A percentile compares a stretch with the other conserved stretches of the same genome.
phyloP scores from a whole-genome alignment of 2,888 invertebrate species.

The Pheosia gnoma region DNA sequence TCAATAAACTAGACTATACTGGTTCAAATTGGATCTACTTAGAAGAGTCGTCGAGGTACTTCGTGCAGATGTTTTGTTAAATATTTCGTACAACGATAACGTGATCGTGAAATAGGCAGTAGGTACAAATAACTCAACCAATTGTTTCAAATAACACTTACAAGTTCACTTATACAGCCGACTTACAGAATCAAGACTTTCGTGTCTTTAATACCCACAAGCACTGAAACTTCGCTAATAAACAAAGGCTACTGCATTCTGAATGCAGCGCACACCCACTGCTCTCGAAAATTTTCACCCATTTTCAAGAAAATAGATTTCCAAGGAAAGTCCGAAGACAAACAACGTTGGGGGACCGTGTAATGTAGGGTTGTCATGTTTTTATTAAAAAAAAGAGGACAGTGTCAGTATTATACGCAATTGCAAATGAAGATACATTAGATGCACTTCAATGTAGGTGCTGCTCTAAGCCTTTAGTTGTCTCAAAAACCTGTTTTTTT shows the following conservation, averaged over 20 bases:
- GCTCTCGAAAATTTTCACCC: constrained; percentile 64
- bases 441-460: too few relatives aligned
- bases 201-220: constrained; percentile 27
- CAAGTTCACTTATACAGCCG: neutral
- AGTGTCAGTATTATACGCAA: neutral
- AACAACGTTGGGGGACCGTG: constrained; percentile 31
- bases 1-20: too few relatives aligned
- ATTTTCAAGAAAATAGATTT: constrained; percentile 64
- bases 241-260: constrained; percentile 49
- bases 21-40: too few relatives aligned
- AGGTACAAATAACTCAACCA: too few relatives aligned
- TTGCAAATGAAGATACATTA: too few relatives aligned
- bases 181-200: constrained; percentile 24
- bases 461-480: too few relatives aligned
- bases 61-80: too few relatives aligned
- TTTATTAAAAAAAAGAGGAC: neutral
- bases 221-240: constrained; percentile 43
- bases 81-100: too few relatives aligned
- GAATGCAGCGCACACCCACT: constrained; percentile 56
- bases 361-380: neutral
- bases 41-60: too few relatives aligned
- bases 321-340: constrained; percentile 42
- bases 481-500: too few relatives aligned
- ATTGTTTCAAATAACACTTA: neutral
- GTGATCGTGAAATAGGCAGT: too few relatives aligned